Percentiles rank a stretch among this genome's conserved stretches.
Conservation (phyloP, 1,140 invertebrate genomes). For the Hydropsyche tenuis region DNA sequence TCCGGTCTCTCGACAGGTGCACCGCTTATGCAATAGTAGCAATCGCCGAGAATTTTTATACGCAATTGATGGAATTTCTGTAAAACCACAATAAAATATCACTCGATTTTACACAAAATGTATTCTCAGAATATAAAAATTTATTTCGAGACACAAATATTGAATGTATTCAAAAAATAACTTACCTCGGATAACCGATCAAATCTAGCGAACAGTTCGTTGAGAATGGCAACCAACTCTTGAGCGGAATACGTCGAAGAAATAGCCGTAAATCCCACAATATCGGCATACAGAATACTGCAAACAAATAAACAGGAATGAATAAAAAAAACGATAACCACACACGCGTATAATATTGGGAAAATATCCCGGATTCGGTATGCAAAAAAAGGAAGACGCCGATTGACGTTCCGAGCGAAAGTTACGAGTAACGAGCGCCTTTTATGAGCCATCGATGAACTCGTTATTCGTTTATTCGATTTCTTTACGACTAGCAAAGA, state of each 20-base stretch:
- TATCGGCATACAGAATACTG: slow-evolving; percentile 89
- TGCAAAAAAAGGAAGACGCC: not conserved
- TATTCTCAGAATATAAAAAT: too few relatives aligned
- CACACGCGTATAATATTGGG: not conserved
- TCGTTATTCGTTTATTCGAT: too few relatives aligned
- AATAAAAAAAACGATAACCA: not conserved
- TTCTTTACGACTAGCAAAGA: too few relatives aligned
- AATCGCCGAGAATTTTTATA: slow-evolving; percentile 95
- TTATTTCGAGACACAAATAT: too few relatives aligned
- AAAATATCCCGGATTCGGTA: not conserved
- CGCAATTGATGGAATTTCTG: slow-evolving; percentile 92
- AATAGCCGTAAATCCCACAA: slow-evolving; percentile 93
- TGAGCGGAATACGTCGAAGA: slow-evolving; percentile 94
- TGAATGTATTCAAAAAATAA: too few relatives aligned
- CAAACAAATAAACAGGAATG: slow-evolving; percentile 45
- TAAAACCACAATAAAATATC: not conserved
- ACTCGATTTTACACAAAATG: too few relatives aligned
- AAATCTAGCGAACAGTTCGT: slow-evolving; percentile 92
- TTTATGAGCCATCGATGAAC: too few relatives aligned
- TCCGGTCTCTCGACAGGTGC: slow-evolving; percentile 87
- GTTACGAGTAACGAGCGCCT: not conserved
- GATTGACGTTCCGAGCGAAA: not conserved
- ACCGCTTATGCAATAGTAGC: slow-evolving; percentile 95
- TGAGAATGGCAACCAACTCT: slow-evolving; percentile 91
- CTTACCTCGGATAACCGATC: slow-evolving; percentile 88